phyloP scores from a whole-genome alignment of 2,888 invertebrate genomes.

The Uropetala carovei region DNA sequence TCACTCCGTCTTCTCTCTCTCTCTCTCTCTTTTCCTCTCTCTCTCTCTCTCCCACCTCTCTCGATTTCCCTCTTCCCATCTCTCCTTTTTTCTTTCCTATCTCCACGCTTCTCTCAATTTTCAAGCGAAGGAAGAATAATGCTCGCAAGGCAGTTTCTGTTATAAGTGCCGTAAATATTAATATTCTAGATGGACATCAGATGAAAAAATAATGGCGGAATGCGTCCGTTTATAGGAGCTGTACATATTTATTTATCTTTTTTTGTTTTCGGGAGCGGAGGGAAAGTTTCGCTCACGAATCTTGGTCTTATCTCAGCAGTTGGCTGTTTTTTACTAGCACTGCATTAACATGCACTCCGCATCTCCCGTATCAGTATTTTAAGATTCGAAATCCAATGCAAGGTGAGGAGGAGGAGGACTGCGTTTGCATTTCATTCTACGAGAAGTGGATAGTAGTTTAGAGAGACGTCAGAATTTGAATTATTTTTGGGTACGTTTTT shows the following conservation, averaged over 20 bases:
- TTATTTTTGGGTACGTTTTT: no score
- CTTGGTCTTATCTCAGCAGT: no score
- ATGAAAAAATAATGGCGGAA: background rate
- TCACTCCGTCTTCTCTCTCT: background rate
- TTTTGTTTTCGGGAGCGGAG: background rate
- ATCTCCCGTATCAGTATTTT: no score
- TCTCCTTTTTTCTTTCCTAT: background rate
- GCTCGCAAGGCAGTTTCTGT: background rate
- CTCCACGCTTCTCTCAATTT: background rate
- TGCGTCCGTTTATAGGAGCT: no score
- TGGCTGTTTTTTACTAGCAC: no score
- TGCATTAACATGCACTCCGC: no score
- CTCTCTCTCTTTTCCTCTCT: background rate
- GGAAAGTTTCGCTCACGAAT: background rate
- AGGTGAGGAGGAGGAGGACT: no score
- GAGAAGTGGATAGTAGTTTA: no score
- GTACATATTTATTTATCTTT: background rate
- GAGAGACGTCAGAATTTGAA: no score
- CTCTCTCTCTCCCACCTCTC: background rate
- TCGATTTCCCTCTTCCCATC: background rate
- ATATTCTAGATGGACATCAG: constrained; percentile 2
- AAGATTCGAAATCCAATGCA: no score
- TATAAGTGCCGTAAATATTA: background rate
- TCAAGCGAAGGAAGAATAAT: background rate
- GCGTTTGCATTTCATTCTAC: no score